Percentiles rank a stretch among this genome's conserved stretches.
Conservation (phyloP, 2,113 vertebrate species). For the Pseudonaja textilis region DNA sequence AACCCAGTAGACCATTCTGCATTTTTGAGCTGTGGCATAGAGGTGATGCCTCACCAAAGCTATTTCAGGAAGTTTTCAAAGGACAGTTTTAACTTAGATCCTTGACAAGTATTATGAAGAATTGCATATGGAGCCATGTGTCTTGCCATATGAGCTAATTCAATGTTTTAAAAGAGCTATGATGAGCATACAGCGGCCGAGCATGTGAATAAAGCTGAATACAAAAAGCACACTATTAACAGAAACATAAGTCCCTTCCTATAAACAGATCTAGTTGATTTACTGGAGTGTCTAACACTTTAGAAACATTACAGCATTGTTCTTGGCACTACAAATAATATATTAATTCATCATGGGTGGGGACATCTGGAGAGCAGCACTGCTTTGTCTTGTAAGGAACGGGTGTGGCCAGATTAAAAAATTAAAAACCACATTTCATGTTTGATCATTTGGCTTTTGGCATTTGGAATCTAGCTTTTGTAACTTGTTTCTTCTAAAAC, state of each 20-base stretch:
- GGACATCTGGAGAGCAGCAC: constrained; percentile 58
- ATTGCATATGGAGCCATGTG: neutral
- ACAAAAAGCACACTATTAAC: constrained; percentile 43
- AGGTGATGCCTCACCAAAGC: neutral
- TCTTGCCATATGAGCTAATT: neutral
- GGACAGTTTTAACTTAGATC: neutral
- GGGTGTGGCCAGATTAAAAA: constrained; percentile 14
- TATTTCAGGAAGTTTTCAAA: neutral
- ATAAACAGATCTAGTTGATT: constrained; percentile 63
- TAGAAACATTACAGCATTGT: constrained; percentile 2
- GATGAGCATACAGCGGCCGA: constrained; percentile 51
- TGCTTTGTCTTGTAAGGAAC: constrained; percentile 20
- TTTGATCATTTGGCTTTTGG: neutral
- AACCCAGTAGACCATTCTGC: neutral
- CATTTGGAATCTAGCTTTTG: neutral
- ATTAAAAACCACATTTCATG: constrained; percentile 17
- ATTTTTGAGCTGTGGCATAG: neutral
- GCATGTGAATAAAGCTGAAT: constrained; percentile 50
- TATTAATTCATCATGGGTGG: constrained; percentile 60
- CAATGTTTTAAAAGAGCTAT: constrained; percentile 4
- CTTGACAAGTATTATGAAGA: neutral
- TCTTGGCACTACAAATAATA: constrained; percentile 42
- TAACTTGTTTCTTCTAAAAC: neutral
- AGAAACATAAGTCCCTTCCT: constrained; percentile 53
- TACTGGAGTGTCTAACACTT: constrained; percentile 51